phyloP scores from a whole-genome alignment of 1,140 invertebrate genomes.

The Nephila pilipes region DNA sequence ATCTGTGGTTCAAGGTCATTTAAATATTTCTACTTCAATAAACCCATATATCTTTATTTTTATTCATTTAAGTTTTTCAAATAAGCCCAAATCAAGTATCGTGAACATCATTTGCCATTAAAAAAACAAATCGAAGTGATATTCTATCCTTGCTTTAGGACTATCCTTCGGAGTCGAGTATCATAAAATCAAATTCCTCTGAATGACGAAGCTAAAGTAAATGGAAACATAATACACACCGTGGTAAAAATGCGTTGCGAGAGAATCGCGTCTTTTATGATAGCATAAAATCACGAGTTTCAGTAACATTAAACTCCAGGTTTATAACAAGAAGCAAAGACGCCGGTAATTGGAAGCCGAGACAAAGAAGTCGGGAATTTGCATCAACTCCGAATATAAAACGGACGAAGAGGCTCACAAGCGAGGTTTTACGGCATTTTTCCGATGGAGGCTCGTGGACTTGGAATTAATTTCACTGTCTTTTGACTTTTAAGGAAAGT shows the following conservation, averaged over 20 bases:
- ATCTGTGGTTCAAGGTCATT: too few relatives aligned
- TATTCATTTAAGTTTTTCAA: too few relatives aligned
- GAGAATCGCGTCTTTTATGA: not conserved
- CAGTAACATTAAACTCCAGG: constrained; percentile 7
- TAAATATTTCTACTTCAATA: too few relatives aligned
- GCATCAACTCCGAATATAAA: constrained; percentile 8
- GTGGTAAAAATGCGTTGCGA: not conserved
- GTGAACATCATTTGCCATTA: not conserved
- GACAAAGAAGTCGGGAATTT: not conserved
- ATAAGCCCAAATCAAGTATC: too few relatives aligned
- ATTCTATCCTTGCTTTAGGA: not conserved
- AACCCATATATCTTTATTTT: too few relatives aligned
- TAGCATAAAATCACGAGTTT: constrained; percentile 46
- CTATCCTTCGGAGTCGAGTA: not conserved
- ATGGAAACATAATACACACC: constrained; percentile 23
- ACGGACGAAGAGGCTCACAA: not conserved
- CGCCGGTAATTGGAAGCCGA: constrained; percentile 3
- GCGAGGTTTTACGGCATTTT: constrained; percentile 22
- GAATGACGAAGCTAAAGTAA: constrained; percentile 50
- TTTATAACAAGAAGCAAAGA: not conserved
- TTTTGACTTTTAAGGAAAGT: constrained; percentile 5
- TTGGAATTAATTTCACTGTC: not conserved
- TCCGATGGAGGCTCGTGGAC: not conserved
- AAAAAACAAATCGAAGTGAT: not conserved
- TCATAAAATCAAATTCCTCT: constrained; percentile 43